A percentile compares a stretch with the other conserved stretches of the same genome.
These are phyloP conservation scores for Sphaeramia orbicularis DNA, from an alignment of 2,797 vertebrate genomes.

Conservation along the genomic window DNA sequence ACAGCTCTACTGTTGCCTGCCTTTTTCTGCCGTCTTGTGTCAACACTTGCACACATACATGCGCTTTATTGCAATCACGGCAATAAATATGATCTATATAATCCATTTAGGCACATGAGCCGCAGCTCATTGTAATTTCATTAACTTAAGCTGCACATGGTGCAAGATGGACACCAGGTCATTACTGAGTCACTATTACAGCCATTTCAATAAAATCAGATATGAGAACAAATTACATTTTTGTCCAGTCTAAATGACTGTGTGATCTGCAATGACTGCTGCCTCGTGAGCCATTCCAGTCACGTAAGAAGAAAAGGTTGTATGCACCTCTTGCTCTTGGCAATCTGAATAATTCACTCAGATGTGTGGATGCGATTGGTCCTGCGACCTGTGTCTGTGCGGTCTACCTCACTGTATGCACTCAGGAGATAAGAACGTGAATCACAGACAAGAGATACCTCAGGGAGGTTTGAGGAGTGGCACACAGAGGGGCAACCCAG, in stretches of 20 bases:
- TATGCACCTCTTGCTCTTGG: constrained; percentile 65
- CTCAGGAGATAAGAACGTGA: constrained; percentile 73
- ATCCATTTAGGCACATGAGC: constrained; percentile 58
- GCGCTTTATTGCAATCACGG: constrained; percentile 55
- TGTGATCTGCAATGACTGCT: constrained; percentile 45
- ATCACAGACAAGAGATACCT: constrained; percentile 69
- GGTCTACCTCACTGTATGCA: constrained; percentile 67
- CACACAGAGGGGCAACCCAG: constrained; percentile 45
- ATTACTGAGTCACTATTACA: constrained; percentile 53
- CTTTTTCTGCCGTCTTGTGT: constrained; percentile 59
- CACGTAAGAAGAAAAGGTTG: constrained; percentile 55
- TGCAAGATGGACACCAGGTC: constrained; percentile 52
- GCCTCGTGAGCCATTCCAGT: constrained; percentile 51
- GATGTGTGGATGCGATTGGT: constrained; percentile 74
- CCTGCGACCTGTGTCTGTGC: constrained; percentile 67
- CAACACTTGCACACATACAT: constrained; percentile 68
- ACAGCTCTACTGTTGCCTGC: constrained; percentile 42
- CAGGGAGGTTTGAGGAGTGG: constrained; percentile 53
- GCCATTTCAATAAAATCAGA: constrained; percentile 68
- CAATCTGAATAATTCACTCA: constrained; percentile 82
- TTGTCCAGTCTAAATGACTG: constrained; percentile 51
- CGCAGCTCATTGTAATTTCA: constrained; percentile 56
- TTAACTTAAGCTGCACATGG: constrained; percentile 40
- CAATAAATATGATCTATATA: constrained; percentile 62
- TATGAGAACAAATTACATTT: constrained; percentile 66